phyloP scores from a whole-genome alignment of 2,113 vertebrate species.

The Rhegmatorhina hoffmannsi region DNA sequence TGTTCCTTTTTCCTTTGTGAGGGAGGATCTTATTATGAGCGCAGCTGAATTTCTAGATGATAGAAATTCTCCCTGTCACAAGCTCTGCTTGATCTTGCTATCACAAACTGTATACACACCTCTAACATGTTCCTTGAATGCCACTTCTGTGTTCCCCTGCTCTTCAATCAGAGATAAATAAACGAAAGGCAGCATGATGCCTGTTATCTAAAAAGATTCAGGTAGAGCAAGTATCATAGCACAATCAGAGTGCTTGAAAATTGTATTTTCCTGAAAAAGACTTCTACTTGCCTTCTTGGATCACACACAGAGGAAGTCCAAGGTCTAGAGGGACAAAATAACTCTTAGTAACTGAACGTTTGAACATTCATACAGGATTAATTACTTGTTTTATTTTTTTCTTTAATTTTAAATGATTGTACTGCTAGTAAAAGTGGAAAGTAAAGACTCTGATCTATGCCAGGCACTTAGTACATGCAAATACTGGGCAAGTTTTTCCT shows the following conservation, averaged over 20 bases:
- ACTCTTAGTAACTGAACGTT: conserved; percentile 53
- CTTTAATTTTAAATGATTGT: conserved; percentile 66
- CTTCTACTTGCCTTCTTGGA: conserved; percentile 60
- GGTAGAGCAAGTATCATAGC: conserved; percentile 63
- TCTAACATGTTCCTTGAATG: conserved; percentile 33
- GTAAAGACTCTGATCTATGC: conserved; percentile 62
- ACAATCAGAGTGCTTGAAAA: conserved; percentile 63
- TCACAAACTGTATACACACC: conserved; percentile 17
- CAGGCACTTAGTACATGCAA: conserved; percentile 47
- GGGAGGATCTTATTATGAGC: not conserved
- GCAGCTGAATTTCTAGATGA: conserved; percentile 38
- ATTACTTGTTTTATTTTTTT: conserved; percentile 67
- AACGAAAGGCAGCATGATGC: conserved; percentile 57
- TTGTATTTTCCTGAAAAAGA: conserved; percentile 52
- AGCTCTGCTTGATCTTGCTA: conserved; percentile 56
- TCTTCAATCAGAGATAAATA: conserved; percentile 66
- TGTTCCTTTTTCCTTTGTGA: conserved; percentile 8
- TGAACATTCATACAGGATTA: conserved; percentile 70
- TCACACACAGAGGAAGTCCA: conserved; percentile 60
- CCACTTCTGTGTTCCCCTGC: conserved; percentile 20
- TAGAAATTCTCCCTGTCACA: conserved; percentile 9
- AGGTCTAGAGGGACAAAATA: conserved; percentile 57
- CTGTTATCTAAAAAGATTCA: conserved; percentile 73
- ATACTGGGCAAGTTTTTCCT: conserved; percentile 44
- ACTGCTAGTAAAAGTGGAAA: conserved; percentile 42